These are phyloP conservation scores for Teinopalpus imperialis DNA, from an alignment of 2,888 invertebrate genomes.

Conservation along the genomic window DNA sequence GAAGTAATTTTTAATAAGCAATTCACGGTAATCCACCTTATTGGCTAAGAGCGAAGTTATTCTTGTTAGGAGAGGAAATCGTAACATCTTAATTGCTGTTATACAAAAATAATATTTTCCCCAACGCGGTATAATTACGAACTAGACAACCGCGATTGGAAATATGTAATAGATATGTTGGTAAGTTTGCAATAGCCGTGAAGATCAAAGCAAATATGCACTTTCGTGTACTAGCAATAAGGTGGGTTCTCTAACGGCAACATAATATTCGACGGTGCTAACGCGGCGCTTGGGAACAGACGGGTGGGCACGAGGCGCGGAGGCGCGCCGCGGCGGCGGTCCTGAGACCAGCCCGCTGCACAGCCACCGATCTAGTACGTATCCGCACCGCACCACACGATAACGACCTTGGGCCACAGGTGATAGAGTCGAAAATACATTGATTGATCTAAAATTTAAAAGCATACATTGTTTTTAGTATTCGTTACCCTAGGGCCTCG, in stretches of 20 bases:
- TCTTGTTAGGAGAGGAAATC: no score
- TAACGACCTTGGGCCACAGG: neutral
- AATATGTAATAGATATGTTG: no score
- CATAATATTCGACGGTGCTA: slow-evolving; percentile 33
- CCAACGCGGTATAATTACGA: no score
- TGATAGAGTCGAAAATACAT: neutral
- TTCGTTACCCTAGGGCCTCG: no score
- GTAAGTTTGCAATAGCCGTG: no score
- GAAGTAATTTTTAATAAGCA: neutral
- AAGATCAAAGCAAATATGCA: neutral
- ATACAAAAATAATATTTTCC: no score
- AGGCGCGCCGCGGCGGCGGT: slow-evolving; percentile 82
- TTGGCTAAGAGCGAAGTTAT: no score
- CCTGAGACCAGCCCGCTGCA: slow-evolving; percentile 93
- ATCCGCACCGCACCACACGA: slow-evolving; percentile 36
- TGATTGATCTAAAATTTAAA: no score
- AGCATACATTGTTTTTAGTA: no score
- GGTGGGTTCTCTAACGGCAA: slow-evolving; percentile 17
- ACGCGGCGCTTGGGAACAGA: slow-evolving; percentile 73
- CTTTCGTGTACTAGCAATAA: neutral
- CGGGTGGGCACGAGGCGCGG: slow-evolving; percentile 72
- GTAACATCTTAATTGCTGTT: no score
- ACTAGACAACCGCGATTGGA: no score
- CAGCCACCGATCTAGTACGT: slow-evolving; percentile 93
- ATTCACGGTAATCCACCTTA: slow-evolving; percentile 13